phyloP scores from a whole-genome alignment of 2,888 invertebrate genomes.

The Elegia similella region DNA sequence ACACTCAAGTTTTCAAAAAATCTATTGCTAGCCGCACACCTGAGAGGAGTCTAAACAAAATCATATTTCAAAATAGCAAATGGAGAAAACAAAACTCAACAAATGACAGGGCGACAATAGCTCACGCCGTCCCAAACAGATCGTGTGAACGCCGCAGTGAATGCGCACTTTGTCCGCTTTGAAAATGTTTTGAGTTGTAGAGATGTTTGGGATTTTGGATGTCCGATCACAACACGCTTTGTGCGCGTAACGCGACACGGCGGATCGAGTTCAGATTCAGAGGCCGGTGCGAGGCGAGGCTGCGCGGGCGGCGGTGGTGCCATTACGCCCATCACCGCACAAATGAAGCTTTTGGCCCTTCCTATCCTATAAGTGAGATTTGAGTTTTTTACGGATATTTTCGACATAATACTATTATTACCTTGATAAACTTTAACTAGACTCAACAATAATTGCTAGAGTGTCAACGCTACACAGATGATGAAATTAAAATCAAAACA shows the following conservation, averaged over 20 bases:
- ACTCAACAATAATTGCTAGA: no score
- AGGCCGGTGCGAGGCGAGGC: constrained; percentile 3
- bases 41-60: constrained; percentile 1
- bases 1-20: background rate
- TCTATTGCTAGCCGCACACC: constrained; percentile 8
- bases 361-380: background rate
- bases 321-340: constrained; percentile 6
- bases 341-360: background rate
- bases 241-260: constrained; percentile 2
- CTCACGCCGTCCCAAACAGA: background rate
- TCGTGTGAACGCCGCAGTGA: constrained; percentile 14
- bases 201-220: constrained; percentile 2
- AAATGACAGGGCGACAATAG: constrained; percentile 10
- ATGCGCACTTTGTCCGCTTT: background rate
- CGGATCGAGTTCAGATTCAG: constrained; percentile 9
- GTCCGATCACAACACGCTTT: constrained; percentile 18
- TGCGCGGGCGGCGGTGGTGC: constrained; percentile 4
- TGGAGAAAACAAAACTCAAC: background rate
- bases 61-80: constrained; percentile 7
- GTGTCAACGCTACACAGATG: no score
- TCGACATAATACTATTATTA: no score
- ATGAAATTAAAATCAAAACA: no score
- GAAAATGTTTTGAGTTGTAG: background rate
- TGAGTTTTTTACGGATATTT: background rate
- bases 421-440: no score